Evolutionary conservation across 2,888 invertebrate genomes (phyloP).

Genomic region (Hyalella azteca): DNA sequence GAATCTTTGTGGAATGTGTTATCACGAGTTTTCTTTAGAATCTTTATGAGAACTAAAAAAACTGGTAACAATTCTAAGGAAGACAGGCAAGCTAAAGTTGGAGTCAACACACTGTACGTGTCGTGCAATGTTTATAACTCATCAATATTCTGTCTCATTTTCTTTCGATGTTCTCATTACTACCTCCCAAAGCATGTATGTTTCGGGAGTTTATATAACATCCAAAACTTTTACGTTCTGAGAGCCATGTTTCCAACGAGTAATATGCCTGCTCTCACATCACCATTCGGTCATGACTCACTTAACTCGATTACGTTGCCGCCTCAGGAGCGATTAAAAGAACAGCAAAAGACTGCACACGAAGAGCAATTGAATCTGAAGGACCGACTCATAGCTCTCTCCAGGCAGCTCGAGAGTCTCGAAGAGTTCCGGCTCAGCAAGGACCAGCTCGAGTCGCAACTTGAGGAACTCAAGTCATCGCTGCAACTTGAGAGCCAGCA

Average conservation of each 20-base stretch:
- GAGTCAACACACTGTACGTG: no score
- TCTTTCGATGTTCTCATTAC: no score
- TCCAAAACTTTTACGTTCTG: no score
- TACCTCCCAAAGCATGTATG: no score
- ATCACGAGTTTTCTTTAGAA: no score
- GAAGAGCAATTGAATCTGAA: constrained; percentile 52
- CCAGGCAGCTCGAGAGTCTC: constrained; percentile 55
- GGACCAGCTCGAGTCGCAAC: constrained; percentile 54
- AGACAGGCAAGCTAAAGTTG: no score
- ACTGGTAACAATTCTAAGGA: no score
- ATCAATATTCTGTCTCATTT: no score
- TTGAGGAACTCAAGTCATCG: constrained; percentile 40
- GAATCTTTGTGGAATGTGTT: no score
- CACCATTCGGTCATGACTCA: neutral
- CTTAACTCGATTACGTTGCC: constrained; percentile 1
- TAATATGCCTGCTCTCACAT: neutral
- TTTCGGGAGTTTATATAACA: no score
- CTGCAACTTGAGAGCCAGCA: constrained; percentile 43
- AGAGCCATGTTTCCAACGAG: neutral
- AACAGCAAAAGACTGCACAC: constrained; percentile 44
- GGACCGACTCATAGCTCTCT: constrained; percentile 56
- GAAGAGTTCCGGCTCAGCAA: constrained; percentile 57
- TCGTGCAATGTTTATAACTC: no score
- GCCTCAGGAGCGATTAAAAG: constrained; percentile 45
- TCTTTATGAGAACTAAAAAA: no score